Base-by-base conservation (phyloP, 2,797 vertebrate genomes). In the Odontamblyopus lacepedii region DNA sequence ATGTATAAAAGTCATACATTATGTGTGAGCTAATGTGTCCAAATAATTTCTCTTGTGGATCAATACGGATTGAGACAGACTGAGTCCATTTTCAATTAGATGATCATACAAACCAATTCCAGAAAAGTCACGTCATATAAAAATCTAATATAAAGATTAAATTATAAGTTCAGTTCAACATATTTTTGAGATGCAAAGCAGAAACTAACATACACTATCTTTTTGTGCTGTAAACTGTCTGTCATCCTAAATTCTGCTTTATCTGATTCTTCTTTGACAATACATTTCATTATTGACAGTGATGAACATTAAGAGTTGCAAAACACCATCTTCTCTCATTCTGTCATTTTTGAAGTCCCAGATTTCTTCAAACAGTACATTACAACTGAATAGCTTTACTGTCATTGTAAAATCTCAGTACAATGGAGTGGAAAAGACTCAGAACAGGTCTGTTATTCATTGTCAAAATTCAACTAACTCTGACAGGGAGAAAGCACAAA, bases 361-460 rank as follows among this genome's bases (percentile, higher is more conserved):
- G 41, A 67, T 67, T 67, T 67, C 41, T 65, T 8, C 27, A 67
- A 67, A 67, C 50, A 67, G 32, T 32, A 19, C 27, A 67, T 67
- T 53, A 65, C 63, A 63, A 35, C 8, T 65, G 63, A 65, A 65
- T 50, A 48, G 23, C 41, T 27, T 16, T 48, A n/a, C 8, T 66
- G 48, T 67, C 65, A 19, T 32, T 53, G 65, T 53, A 66, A 53
- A 27, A 65, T 50, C 23, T 16, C 27, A 32, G 27, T 32, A 67
- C 65, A 53, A 65, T 53, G 18, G 12, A n/a, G 18, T n/a, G 61
- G 32, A 65, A 65, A 65, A 27, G 6, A 9, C 63, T 12, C 7
- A 4, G 48, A 67, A 32, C 27, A 30, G 18, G 15, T 27, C 44
- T 65, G 50, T 65, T 65, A 66, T 26, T 66, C 44, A 66, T 51